Base-by-base conservation (phyloP, 1,140 invertebrate species). In the Drosophila pandora region DNA sequence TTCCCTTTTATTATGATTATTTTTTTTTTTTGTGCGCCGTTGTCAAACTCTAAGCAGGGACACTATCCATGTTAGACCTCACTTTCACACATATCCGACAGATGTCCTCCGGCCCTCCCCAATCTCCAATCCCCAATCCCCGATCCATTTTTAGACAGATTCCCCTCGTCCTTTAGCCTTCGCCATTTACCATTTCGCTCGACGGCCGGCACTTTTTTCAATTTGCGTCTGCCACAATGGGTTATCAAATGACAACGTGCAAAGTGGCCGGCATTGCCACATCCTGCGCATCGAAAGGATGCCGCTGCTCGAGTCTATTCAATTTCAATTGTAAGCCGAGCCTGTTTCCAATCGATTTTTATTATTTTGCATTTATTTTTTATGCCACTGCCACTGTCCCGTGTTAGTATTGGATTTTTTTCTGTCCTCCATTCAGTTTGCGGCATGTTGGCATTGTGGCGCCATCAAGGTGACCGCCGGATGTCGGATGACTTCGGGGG, bases 271-370 rank as follows among this genome's bases (percentile, higher is more conserved):
- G 71, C 72, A 84, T 49, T 59, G 54, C 60, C 76, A 79, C 76
- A 76, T 60, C 69, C 77, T 80, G 76, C 61, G 45, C 64, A 39
- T 64, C 53, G 56, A 49, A 21, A 62, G 59, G 65, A 58, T 49
- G 69, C 25, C 48, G 49, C 56, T 59, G 62, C 52, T 43, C 59
- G 53, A 56, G 69, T 78, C 83, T 83, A 87, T 87, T 87, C 82
- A 83, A 87, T 88, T 87, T 81, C 83, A 76, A 82, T 87, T 87
- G 83, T 12, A 45, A 72, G 79, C 79, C 82, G 49, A 76, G 83
- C 79, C 82, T 87, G 82, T 88, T 87, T 87, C 85, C 88, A 87
- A 87, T 87, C 82, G 82, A 87, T 87, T 87, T 87, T 87, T 87
- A 85, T 87, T 84, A 81, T 82, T 82, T 77, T 76, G 64, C 74